Evolutionary conservation across 1,140 invertebrate genomes (phyloP), one percentile per base, ranked within the genome.

Genomic region (Zelostemma sp.): DNA sequence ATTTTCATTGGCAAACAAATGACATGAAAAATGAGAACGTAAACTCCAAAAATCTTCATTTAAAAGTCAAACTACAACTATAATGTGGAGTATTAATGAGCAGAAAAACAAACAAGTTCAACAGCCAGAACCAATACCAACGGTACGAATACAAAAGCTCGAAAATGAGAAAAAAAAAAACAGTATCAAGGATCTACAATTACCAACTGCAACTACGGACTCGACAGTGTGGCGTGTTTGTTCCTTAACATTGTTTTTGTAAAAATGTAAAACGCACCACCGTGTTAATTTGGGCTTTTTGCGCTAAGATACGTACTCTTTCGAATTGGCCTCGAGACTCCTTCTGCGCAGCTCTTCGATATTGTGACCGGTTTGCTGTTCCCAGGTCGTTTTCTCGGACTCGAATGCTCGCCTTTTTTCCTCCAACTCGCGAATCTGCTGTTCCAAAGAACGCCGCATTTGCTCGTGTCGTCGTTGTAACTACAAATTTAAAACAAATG

Each of bases 351-450:
- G 86, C 79, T 96, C 94, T 77, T 95, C 94, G 65, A 96, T 89
- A 80, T 92, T 95, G 28, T 95, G 90, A 65, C 93, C 93, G 78
- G 94, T 94, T n/a, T 91, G 88, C 63, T 94, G 91, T 85, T 98
- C 96, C 95, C 96, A 98, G 21, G 90, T 84, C 65, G 90, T 86
- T 76, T 92, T 95, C 79, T 99, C 97, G n/a, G 90, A 87, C 71
- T 95, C 93, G 74, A 97, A 95, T 14, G 90, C 89, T 66, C 91
- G 89, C 78, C 93, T 88, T 70, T 95, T 94, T 68, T 98, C 96
- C 66, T 98, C 95, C 67, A 98, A 80, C 80, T 98, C 96, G 48
- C 92, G 91, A 60, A 94, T 90, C 85, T 98, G 95, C 72, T 94
- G 91, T 81, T 97, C 94, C 38, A 97, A 68, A 0, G 83, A 84